A percentile compares a stretch with the other conserved stretches of the same genome.
These are phyloP conservation scores for Himantopus leucocephalus DNA, from an alignment of 2,113 vertebrate species.

Conservation along the genomic window DNA sequence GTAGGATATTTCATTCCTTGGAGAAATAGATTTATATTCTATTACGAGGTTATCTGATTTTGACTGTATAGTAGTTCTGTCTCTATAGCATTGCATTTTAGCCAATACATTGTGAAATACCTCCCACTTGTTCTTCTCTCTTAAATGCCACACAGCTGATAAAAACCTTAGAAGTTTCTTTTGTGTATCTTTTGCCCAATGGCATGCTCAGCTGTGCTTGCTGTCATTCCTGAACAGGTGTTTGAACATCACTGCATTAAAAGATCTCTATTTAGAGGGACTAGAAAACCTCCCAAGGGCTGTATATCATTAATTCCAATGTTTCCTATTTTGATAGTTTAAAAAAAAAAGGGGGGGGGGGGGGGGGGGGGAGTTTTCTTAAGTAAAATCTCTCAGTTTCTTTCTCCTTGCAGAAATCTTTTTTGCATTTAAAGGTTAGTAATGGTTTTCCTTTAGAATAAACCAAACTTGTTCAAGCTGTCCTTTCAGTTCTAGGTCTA, in stretches of 20 bases:
- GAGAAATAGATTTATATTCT: conserved; percentile 9
- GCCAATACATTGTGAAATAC: not conserved
- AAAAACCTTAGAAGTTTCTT: not conserved
- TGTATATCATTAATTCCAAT: not conserved
- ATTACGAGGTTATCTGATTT: conserved; percentile 1
- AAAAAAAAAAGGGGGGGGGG: not conserved
- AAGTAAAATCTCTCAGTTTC: not conserved
- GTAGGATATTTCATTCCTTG: not conserved
- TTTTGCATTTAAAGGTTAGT: not conserved
- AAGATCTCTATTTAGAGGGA: not conserved
- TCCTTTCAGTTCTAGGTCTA: not conserved
- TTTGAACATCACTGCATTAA: not conserved
- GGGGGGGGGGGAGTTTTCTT: not conserved
- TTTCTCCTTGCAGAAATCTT: not conserved
- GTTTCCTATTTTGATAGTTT: not conserved
- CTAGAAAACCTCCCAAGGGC: not conserved
- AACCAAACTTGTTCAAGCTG: not conserved
- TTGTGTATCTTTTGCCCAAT: not conserved
- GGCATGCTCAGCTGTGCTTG: not conserved
- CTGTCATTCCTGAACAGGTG: not conserved
- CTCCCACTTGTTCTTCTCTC: not conserved
- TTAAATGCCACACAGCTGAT: not conserved
- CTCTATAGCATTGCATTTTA: not conserved
- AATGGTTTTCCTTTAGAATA: not conserved
- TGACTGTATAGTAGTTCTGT: not conserved